A percentile compares a stretch with the other conserved stretches of the same genome.
These are phyloP conservation scores for Pollenia amentaria DNA, from an alignment of 2,888 invertebrate species.

Conservation along the genomic window DNA sequence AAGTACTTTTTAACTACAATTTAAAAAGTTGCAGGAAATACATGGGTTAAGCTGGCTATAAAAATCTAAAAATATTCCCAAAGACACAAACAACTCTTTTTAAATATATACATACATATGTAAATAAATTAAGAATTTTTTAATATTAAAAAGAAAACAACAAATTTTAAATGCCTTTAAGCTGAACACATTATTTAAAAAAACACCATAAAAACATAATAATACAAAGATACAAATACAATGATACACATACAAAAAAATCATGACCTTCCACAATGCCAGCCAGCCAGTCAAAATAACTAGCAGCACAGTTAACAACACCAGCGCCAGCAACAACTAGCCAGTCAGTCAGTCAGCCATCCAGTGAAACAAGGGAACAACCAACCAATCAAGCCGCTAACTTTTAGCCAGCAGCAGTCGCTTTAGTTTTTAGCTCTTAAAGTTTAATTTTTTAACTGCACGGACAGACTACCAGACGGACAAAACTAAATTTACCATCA, in stretches of 20 bases:
- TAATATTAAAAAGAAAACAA: constrained; percentile 36
- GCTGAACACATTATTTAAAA: constrained; percentile 43
- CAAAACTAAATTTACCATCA: not conserved
- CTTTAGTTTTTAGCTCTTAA: constrained; percentile 66
- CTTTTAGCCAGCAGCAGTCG: constrained; percentile 68
- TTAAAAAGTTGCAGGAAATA: not conserved
- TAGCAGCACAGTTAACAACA: constrained; percentile 63
- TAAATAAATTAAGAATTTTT: constrained; percentile 48
- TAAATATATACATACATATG: not conserved
- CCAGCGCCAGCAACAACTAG: constrained; percentile 10
- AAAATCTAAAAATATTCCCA: constrained; percentile 25
- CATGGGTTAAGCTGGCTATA: constrained; percentile 9
- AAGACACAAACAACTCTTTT: constrained; percentile 9
- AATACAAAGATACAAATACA: constrained; percentile 44
- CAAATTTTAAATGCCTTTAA: constrained; percentile 26
- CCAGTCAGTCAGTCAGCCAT: constrained; percentile 45
- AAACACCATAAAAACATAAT: constrained; percentile 34
- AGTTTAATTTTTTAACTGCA: constrained; percentile 74
- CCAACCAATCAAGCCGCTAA: constrained; percentile 45
- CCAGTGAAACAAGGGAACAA: constrained; percentile 11
- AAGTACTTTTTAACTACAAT: too few relatives aligned
- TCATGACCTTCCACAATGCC: constrained; percentile 84
- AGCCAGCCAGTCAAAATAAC: constrained; percentile 80
- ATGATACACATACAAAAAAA: constrained; percentile 73
- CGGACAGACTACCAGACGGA: constrained; percentile 18